Conservation (phyloP, 2,113 vertebrate genomes). For the Polyodon spathula region DNA sequence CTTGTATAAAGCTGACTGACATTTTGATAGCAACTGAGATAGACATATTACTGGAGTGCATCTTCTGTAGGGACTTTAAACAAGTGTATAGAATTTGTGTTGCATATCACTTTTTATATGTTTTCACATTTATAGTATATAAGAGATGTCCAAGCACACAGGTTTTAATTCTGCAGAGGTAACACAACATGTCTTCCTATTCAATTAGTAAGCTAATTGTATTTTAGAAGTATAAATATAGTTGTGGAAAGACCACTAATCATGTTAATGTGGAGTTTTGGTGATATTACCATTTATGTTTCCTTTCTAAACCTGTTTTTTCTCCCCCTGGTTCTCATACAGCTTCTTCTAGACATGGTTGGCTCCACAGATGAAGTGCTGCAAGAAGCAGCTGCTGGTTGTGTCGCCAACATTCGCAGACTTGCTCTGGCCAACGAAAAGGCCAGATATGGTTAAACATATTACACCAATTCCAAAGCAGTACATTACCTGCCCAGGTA, state of each 20-base stretch:
- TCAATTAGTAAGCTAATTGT: too few species aligned
- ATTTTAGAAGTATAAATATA: constrained; percentile 43
- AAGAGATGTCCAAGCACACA: too few species aligned
- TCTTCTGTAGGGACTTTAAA: too few species aligned
- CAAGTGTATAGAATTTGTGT: too few species aligned
- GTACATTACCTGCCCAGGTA: constrained; percentile 13
- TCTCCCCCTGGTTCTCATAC: constrained; percentile 25
- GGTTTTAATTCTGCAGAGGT: too few species aligned
- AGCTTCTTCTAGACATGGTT: constrained; percentile 78
- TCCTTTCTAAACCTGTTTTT: constrained; percentile 14
- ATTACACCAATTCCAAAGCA: constrained; percentile 1
- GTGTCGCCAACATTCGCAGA: constrained; percentile 79
- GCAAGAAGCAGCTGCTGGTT: constrained; percentile 82
- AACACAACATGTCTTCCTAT: too few species aligned
- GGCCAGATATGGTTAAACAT: constrained; percentile 55
- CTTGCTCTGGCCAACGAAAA: constrained; percentile 73
- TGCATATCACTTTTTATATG: too few species aligned
- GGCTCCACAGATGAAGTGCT: constrained; percentile 71
- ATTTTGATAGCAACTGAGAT: too few species aligned
- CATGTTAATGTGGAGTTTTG: background rate
- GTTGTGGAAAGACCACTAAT: background rate
- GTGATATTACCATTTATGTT: constrained; percentile 20
- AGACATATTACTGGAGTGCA: too few species aligned
- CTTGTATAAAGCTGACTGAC: too few species aligned
- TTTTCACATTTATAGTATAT: too few species aligned